These are phyloP conservation scores for Sminthurides bifidus DNA, from an alignment of 1,140 invertebrate genomes.

Conservation along the genomic window DNA sequence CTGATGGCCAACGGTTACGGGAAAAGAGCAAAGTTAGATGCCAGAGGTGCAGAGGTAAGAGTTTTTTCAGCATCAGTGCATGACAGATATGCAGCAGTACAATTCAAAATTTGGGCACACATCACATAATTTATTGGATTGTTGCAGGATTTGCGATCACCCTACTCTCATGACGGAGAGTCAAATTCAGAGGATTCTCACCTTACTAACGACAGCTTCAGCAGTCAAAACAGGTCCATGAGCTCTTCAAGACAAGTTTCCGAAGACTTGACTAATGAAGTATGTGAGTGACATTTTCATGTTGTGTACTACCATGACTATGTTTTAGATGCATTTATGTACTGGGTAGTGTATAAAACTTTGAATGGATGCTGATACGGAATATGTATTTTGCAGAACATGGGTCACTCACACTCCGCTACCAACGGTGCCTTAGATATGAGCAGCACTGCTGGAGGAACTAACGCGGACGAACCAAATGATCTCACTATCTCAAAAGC, in stretches of 20 bases:
- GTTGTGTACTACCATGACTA: neutral
- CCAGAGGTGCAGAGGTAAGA: neutral
- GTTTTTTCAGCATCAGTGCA: neutral
- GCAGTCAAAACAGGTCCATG: neutral
- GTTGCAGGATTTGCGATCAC: neutral
- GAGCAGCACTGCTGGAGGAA: no score
- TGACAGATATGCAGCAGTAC: neutral
- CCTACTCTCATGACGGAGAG: neutral
- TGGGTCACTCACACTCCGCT: neutral
- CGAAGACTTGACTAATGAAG: neutral
- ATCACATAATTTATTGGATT: neutral
- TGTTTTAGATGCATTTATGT: neutral
- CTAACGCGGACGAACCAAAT: neutral
- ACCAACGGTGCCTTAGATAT: neutral
- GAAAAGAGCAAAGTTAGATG: neutral
- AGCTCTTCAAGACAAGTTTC: neutral
- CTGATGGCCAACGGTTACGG: neutral
- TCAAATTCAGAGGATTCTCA: constrained; percentile 3
- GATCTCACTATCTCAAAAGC: neutral
- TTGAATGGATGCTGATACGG: no score
- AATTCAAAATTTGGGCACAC: neutral
- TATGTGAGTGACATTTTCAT: neutral
- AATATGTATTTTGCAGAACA: no score
- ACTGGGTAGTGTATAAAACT: neutral
- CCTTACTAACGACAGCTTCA: neutral